A percentile compares a stretch with the other conserved stretches of the same genome.
These are phyloP conservation scores for Alligator sinensis DNA, from an alignment of 2,113 vertebrate genomes.

Conservation along the genomic window DNA sequence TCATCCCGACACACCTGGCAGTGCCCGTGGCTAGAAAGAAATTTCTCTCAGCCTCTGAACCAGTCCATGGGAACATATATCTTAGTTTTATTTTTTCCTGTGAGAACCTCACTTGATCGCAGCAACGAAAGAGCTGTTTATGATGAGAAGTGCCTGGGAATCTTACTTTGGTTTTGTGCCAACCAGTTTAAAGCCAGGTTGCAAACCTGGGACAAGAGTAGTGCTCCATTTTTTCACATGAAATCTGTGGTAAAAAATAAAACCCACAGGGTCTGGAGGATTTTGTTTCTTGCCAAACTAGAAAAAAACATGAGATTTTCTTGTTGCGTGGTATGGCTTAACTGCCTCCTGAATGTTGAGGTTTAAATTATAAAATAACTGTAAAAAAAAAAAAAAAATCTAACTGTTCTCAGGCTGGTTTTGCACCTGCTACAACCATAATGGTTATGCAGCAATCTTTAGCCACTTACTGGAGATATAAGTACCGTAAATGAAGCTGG, in stretches of 20 bases:
- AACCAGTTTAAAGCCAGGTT: neutral
- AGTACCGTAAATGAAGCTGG: neutral
- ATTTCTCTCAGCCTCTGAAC: neutral
- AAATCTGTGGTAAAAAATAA: neutral
- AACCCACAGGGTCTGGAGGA: fast-evolving
- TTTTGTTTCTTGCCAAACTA: neutral
- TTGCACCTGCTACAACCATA: neutral
- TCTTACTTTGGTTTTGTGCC: neutral
- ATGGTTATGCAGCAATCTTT: neutral
- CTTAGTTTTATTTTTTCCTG: neutral
- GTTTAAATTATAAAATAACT: neutral
- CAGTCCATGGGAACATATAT: neutral
- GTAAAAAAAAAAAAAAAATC: neutral
- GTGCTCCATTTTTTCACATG: neutral
- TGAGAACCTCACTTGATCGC: neutral
- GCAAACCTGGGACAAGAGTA: neutral
- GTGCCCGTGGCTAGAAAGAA: neutral
- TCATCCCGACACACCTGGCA: neutral
- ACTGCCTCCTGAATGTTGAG: neutral
- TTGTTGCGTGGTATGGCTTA: neutral
- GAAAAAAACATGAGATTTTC: neutral
- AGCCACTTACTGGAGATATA: neutral
- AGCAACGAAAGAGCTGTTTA: neutral
- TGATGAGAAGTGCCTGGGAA: neutral
- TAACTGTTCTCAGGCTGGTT: neutral